Conservation (phyloP, 1,140 invertebrate species). For the Epicauta chinensis region DNA sequence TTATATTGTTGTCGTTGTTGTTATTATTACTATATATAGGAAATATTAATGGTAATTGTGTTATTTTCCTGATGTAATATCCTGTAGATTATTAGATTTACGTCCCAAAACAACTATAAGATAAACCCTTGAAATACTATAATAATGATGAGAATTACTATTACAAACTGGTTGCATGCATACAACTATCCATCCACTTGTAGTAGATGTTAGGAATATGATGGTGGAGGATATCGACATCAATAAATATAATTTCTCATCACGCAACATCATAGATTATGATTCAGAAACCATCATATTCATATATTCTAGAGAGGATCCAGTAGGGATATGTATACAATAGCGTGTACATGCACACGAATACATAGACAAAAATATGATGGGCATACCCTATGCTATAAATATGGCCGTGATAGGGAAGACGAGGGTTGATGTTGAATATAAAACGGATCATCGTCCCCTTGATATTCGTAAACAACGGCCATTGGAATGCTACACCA, state of each 20-base stretch:
- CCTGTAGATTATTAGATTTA: no score
- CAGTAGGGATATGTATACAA: slow-evolving; percentile 3
- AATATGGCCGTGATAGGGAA: slow-evolving; percentile 25
- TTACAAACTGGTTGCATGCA: slow-evolving; percentile 18
- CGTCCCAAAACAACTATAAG: no score
- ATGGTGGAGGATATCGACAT: not conserved
- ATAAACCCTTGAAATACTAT: not conserved
- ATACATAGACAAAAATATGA: no score
- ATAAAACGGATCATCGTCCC: slow-evolving; percentile 32
- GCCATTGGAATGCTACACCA: not conserved
- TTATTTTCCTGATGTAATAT: no score
- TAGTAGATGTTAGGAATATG: not conserved
- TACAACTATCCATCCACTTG: no score
- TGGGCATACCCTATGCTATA: slow-evolving; percentile 13
- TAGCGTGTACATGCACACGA: no score
- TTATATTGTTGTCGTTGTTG: no score
- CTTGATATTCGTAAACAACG: slow-evolving; percentile 3
- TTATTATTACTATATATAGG: no score
- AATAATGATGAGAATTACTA: slow-evolving; percentile 5
- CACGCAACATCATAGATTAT: slow-evolving; percentile 32
- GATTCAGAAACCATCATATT: slow-evolving; percentile 34
- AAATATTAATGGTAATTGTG: no score
- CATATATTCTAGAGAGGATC: slow-evolving; percentile 27
- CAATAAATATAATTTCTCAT: slow-evolving; percentile 33
- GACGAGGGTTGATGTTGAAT: slow-evolving; percentile 25